Evolutionary conservation across 2,888 invertebrate species (phyloP).

Genomic region (Agonopterix arenella): DNA sequence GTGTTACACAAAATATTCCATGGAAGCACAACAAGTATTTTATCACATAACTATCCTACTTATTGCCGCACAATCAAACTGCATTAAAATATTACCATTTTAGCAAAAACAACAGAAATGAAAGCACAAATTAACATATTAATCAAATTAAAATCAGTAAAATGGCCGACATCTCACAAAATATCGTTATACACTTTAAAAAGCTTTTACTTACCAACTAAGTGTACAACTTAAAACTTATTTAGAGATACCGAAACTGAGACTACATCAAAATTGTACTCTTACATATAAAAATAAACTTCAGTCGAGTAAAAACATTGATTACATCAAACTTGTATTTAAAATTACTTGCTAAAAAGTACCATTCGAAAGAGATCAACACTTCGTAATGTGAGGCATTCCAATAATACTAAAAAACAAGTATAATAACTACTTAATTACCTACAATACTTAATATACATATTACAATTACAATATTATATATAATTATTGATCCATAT

Average conservation of each 20-base stretch:
- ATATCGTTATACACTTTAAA: neutral
- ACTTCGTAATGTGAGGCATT: conserved; percentile 15
- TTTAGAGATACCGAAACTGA: neutral
- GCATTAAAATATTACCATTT: neutral
- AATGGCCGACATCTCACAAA: neutral
- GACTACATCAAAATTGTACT: too few relatives aligned
- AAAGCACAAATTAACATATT: neutral
- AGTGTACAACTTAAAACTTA: neutral
- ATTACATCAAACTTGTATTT: neutral
- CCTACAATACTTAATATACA: conserved; percentile 8
- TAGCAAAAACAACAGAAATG: neutral
- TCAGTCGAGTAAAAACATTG: conserved; percentile 4
- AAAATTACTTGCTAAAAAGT: conserved; percentile 19
- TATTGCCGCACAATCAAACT: neutral
- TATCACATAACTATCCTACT: neutral
- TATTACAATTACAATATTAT: neutral
- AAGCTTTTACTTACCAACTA: neutral
- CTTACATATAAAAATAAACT: conserved; percentile 2
- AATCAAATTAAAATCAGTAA: too few relatives aligned
- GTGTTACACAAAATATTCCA: conserved; percentile 10
- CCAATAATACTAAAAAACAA: conserved; percentile 29
- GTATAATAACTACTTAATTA: conserved; percentile 2
- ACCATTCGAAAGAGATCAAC: conserved; percentile 52
- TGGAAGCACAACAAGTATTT: conserved; percentile 28
- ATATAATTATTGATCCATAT: too few relatives aligned